These are phyloP conservation scores for Punctoribates punctum DNA, from an alignment of 2,888 invertebrate genomes.

Conservation along the genomic window DNA sequence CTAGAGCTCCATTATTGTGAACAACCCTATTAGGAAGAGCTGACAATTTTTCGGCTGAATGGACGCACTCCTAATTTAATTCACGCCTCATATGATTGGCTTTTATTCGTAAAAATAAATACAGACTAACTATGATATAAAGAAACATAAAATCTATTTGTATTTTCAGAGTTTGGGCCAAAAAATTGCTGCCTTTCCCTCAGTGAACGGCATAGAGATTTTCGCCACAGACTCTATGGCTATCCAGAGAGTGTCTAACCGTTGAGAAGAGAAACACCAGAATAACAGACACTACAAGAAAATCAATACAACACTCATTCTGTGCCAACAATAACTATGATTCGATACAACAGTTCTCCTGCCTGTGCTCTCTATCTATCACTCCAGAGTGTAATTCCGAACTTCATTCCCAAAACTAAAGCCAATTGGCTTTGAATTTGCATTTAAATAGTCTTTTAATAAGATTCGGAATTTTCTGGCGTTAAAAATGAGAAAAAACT, in stretches of 20 bases:
- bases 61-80: constrained; percentile 28
- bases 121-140: neutral
- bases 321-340: too few species aligned
- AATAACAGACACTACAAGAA: too few species aligned
- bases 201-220: neutral
- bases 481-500: neutral
- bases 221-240: neutral
- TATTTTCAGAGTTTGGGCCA: neutral
- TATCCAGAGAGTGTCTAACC: neutral
- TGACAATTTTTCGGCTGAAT: constrained; percentile 30
- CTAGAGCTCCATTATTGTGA: neutral
- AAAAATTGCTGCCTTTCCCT: neutral
- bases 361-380: neutral
- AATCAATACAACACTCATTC: too few species aligned
- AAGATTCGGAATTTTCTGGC: neutral
- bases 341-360: neutral
- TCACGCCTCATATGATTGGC: constrained; percentile 32
- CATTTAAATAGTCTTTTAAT: constrained; percentile 1
- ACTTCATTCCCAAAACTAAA: neutral
- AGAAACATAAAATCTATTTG: neutral
- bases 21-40: neutral
- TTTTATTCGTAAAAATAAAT: constrained; percentile 4
- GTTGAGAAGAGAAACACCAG: too few species aligned
- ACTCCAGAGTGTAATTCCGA: neutral
- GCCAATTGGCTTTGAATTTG: constrained; percentile 1